phyloP scores from a whole-genome alignment of 2,797 vertebrate genomes.

The Mus caroli region DNA sequence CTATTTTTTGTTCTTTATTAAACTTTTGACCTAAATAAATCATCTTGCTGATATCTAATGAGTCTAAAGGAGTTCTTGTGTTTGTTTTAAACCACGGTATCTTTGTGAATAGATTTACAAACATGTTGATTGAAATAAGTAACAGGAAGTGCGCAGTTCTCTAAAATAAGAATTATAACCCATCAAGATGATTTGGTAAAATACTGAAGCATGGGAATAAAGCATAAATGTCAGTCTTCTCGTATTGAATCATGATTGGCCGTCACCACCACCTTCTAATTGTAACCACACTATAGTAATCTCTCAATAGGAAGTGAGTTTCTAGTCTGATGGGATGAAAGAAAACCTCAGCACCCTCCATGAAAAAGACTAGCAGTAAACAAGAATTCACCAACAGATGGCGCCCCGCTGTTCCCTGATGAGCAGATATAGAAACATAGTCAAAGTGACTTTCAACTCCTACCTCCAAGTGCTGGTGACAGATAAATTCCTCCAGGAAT shows the following conservation, averaged over 20 bases:
- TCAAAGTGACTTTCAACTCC: slow-evolving; percentile 49
- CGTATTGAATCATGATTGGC: neutral
- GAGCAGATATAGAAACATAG: neutral
- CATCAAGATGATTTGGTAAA: neutral
- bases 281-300: neutral
- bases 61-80: slow-evolving; percentile 34
- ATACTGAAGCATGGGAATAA: neutral
- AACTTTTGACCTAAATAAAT: slow-evolving; percentile 56
- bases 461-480: slow-evolving; percentile 61
- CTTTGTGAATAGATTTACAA: neutral
- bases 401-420: slow-evolving; percentile 67
- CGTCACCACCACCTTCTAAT: neutral
- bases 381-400: slow-evolving; percentile 69
- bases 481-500: neutral
- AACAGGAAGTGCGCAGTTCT: neutral
- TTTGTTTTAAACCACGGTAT: slow-evolving; percentile 1
- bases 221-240: neutral
- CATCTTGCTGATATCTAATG: slow-evolving; percentile 41
- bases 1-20: slow-evolving; percentile 29
- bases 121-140: slow-evolving; percentile 18
- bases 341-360: neutral
- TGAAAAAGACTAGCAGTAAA: neutral
- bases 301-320: neutral
- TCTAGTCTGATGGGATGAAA: slow-evolving; percentile 1
- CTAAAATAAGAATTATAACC: slow-evolving; percentile 34